Percentiles rank a stretch among this genome's conserved stretches.
These are phyloP conservation scores for Lysiphlebus fabarum DNA, from an alignment of 1,140 invertebrate genomes.

Conservation along the genomic window DNA sequence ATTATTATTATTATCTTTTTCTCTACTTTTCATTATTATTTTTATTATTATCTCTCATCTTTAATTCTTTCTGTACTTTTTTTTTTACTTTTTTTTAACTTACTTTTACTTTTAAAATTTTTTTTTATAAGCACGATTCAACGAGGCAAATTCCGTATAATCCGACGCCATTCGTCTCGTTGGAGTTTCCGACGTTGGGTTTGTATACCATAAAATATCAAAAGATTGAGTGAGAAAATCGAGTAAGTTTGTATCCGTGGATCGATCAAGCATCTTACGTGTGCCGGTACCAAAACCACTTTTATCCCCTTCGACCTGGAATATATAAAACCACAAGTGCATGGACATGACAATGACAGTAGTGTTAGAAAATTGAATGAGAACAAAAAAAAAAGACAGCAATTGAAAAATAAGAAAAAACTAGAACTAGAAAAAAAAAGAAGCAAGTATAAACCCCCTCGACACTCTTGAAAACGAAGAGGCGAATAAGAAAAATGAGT, in stretches of 20 bases:
- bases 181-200: slow-evolving; percentile 20
- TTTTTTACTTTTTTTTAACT: slow-evolving; percentile 5
- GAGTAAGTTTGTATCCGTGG: not conserved
- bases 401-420: no score
- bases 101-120: slow-evolving; percentile 7
- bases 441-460: not conserved
- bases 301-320: slow-evolving; percentile 21
- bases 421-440: no score
- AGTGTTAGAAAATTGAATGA: no score
- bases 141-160: slow-evolving; percentile 24
- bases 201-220: not conserved
- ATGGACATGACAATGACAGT: not conserved
- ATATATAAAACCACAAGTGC: slow-evolving; percentile 14
- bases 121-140: slow-evolving; percentile 17
- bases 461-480: slow-evolving; percentile 1
- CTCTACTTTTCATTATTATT: no score
- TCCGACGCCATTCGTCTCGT: slow-evolving; percentile 24
- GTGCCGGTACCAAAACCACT: not conserved
- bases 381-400: no score
- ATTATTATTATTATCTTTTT: not conserved
- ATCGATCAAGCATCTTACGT: slow-evolving; percentile 24
- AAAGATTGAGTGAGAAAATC: not conserved
- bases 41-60: no score
- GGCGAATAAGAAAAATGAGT: no score
- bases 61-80: not conserved